A percentile compares a stretch with the other conserved stretches of the same genome.
Conservation (phyloP, 1,140 invertebrate species). For the Pseudobourletiella spinata region DNA sequence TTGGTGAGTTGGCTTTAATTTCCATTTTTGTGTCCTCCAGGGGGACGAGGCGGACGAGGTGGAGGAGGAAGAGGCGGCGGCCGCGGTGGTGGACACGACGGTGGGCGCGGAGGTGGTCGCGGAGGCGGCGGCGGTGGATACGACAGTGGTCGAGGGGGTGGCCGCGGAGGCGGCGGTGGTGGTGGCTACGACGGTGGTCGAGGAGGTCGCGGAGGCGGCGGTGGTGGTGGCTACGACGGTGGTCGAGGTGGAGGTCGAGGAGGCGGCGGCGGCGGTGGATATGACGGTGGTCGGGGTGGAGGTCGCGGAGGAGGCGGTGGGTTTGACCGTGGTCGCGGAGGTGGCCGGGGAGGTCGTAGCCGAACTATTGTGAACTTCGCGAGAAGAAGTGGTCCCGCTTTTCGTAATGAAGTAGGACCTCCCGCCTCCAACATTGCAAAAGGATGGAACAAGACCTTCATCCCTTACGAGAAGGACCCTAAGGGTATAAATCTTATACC, state of each 20-base stretch:
- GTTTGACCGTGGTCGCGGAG: neutral
- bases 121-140: slow-evolving; percentile 10
- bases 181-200: neutral
- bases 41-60: neutral
- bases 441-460: neutral
- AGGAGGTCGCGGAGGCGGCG: neutral
- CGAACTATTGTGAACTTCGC: neutral
- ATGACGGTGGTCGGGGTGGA: neutral
- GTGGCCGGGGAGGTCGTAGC: neutral
- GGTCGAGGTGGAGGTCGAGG: neutral
- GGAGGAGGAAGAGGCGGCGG: neutral
- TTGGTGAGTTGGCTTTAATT: no score
- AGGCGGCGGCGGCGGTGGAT: neutral
- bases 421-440: no score
- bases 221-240: neutral
- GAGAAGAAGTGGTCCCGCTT: neutral
- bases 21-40: neutral
- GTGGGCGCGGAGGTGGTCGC: neutral
- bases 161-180: neutral
- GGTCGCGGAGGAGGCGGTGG: slow-evolving; percentile 6
- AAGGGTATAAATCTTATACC: neutral
- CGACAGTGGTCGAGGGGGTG: neutral
- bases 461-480: neutral
- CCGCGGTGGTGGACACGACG: slow-evolving; percentile 1
- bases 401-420: neutral